Percentiles rank a stretch among this genome's conserved stretches.
phyloP scores from a whole-genome alignment of 1,140 invertebrate genomes.

The Caligus rogercresseyi region DNA sequence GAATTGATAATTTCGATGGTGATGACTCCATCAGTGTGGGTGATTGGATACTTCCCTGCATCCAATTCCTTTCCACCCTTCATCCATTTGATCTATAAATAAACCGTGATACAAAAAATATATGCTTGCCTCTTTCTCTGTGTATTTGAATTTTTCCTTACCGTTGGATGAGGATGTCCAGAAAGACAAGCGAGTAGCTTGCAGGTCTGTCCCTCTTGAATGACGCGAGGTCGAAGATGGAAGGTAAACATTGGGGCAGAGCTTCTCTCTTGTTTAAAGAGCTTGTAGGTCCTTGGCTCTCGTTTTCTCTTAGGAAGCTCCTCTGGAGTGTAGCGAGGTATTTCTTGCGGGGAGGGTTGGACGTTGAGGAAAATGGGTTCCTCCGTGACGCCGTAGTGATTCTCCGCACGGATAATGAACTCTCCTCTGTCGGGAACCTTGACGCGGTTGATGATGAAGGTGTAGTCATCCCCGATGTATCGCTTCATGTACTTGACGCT shows the following conservation, averaged over 20 bases:
- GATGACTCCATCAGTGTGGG: slow-evolving; percentile 75
- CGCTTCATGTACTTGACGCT: slow-evolving; percentile 99
- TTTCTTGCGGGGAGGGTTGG: slow-evolving; percentile 66
- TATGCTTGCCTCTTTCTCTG: not conserved
- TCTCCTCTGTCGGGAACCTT: slow-evolving; percentile 89
- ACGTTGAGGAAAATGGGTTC: slow-evolving; percentile 94
- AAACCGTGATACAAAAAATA: slow-evolving; percentile 7
- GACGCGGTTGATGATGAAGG: slow-evolving; percentile 88
- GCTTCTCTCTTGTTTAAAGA: slow-evolving; percentile 74
- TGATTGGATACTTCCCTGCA: slow-evolving; percentile 73
- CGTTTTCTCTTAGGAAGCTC: slow-evolving; percentile 45
- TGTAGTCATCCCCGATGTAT: slow-evolving; percentile 85
- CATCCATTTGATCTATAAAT: slow-evolving; percentile 53
- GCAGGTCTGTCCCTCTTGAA: slow-evolving; percentile 76
- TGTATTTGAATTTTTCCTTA: slow-evolving; percentile 30
- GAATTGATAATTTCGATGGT: slow-evolving; percentile 91
- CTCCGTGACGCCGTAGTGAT: slow-evolving; percentile 88
- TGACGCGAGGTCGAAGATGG: slow-evolving; percentile 85
- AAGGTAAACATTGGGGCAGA: slow-evolving; percentile 87
- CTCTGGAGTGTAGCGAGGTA: slow-evolving; percentile 55
- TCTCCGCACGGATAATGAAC: slow-evolving; percentile 90
- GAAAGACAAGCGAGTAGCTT: slow-evolving; percentile 92
- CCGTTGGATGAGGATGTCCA: slow-evolving; percentile 79
- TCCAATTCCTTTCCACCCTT: slow-evolving; percentile 78
- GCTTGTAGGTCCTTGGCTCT: slow-evolving; percentile 58